phyloP scores from a whole-genome alignment of 2,888 invertebrate genomes.

The Rhagonycha fulva region DNA sequence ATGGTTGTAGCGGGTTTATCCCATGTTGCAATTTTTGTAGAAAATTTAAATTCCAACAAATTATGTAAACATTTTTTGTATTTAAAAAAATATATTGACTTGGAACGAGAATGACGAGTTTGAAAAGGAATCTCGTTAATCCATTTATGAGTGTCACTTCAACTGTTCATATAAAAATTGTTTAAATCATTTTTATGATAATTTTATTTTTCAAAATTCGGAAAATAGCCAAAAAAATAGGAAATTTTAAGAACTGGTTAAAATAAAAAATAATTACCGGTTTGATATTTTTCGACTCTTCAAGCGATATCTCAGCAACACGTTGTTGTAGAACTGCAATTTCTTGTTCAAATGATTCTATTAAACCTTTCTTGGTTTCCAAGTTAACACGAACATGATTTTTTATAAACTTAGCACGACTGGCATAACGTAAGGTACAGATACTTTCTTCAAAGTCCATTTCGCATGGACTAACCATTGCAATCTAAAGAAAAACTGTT shows the following conservation, averaged over 20 bases:
- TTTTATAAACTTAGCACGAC: slow-evolving; percentile 96
- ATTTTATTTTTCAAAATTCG: neutral
- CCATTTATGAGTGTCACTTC: too few relatives aligned
- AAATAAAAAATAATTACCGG: slow-evolving; percentile 24
- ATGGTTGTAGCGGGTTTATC: too few relatives aligned
- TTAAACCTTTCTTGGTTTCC: slow-evolving; percentile 94
- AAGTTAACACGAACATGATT: slow-evolving; percentile 96
- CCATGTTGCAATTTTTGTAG: too few relatives aligned
- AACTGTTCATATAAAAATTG: neutral
- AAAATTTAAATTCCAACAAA: too few relatives aligned
- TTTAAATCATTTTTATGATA: neutral
- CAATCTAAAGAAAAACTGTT: slow-evolving; percentile 66
- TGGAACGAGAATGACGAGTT: too few relatives aligned
- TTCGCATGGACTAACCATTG: slow-evolving; percentile 96
- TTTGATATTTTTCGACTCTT: slow-evolving; percentile 45
- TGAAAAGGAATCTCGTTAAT: too few relatives aligned
- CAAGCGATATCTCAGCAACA: slow-evolving; percentile 55
- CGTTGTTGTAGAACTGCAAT: slow-evolving; percentile 90
- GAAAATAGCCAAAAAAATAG: neutral
- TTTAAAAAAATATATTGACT: too few relatives aligned
- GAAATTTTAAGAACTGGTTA: neutral
- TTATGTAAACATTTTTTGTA: too few relatives aligned
- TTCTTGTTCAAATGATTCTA: slow-evolving; percentile 95
- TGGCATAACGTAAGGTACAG: slow-evolving; percentile 95
- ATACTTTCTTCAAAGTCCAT: slow-evolving; percentile 97